Conservation (phyloP, 92 coral and sea anemone species). For the Anthopleura xanthogrammica region DNA sequence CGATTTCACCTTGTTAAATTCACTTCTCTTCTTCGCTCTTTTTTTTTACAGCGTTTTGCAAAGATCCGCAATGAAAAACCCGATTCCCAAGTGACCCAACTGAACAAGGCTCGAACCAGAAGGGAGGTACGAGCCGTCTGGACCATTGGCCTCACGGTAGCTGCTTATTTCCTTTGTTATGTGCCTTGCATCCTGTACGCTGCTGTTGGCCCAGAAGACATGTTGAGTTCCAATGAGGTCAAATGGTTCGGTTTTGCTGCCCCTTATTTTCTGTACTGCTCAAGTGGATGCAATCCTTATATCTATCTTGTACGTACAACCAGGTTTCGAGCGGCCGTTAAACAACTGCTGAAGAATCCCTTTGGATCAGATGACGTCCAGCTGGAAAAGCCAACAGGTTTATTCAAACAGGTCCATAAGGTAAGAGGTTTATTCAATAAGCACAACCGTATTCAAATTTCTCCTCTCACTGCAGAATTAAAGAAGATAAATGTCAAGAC, state of each 20-base stretch:
- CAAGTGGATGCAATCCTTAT: slow-evolving; percentile 39
- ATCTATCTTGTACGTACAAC: slow-evolving; percentile 8
- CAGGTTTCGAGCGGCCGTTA: slow-evolving; percentile 2
- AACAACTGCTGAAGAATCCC: slow-evolving; percentile 4
- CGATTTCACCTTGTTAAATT: too few species aligned
- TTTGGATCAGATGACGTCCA: slow-evolving; percentile 17
- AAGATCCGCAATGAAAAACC: not conserved
- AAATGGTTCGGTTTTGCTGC: slow-evolving; percentile 39
- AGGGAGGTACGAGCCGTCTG: slow-evolving; percentile 19
- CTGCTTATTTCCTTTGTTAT: slow-evolving; percentile 21
- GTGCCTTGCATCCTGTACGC: slow-evolving; percentile 19
- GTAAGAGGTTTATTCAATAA: not conserved
- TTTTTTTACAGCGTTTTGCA: not conserved
- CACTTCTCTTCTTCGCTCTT: too few species aligned
- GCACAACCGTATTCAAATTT: not conserved
- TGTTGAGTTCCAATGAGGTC: not conserved
- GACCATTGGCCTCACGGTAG: slow-evolving; percentile 28
- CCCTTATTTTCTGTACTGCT: slow-evolving; percentile 13
- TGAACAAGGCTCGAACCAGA: slow-evolving; percentile 3
- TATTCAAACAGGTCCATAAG: not conserved
- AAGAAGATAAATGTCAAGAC: too few species aligned
- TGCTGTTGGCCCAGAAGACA: not conserved
- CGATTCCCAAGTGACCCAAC: slow-evolving; percentile 1
- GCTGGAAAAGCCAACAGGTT: not conserved
- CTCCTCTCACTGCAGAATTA: not conserved